phyloP scores from a whole-genome alignment of 2,113 vertebrate genomes.

The Etheostoma spectabile region DNA sequence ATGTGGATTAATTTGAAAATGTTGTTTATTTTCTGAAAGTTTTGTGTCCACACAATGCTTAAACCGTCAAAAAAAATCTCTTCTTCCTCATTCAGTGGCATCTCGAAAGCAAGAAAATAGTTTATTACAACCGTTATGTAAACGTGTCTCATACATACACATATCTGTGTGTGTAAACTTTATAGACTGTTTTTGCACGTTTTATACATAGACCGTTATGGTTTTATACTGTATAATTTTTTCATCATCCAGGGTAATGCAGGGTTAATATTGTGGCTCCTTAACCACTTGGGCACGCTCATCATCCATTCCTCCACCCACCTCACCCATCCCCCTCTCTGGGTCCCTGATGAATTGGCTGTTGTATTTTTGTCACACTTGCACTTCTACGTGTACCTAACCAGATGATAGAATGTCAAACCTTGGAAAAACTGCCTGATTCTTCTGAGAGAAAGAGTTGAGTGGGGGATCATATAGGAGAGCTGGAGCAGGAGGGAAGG shows the following conservation, averaged over 20 bases:
- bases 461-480: slow-evolving; percentile 37
- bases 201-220: no score
- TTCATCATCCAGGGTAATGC: not conserved
- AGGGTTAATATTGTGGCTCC: not conserved
- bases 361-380: slow-evolving; percentile 34
- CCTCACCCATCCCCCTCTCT: not conserved
- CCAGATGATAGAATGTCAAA: slow-evolving; percentile 54
- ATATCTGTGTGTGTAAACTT: not conserved
- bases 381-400: slow-evolving; percentile 26
- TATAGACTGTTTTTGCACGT: not conserved
- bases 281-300: not conserved
- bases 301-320: not conserved
- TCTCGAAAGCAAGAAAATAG: not conserved
- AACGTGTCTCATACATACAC: not conserved
- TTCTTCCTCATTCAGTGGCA: not conserved
- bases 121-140: not conserved
- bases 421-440: slow-evolving; percentile 44
- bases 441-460: slow-evolving; percentile 50
- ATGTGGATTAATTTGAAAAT: slow-evolving; percentile 52
- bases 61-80: not conserved
- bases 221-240: not conserved
- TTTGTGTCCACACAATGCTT: not conserved
- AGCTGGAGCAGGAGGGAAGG: slow-evolving; percentile 6
- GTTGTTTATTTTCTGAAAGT: slow-evolving; percentile 46
- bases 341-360: slow-evolving; percentile 21